These are phyloP conservation scores for Probosciger aterrimus DNA, from an alignment of 2,113 vertebrate genomes.

Conservation along the genomic window DNA sequence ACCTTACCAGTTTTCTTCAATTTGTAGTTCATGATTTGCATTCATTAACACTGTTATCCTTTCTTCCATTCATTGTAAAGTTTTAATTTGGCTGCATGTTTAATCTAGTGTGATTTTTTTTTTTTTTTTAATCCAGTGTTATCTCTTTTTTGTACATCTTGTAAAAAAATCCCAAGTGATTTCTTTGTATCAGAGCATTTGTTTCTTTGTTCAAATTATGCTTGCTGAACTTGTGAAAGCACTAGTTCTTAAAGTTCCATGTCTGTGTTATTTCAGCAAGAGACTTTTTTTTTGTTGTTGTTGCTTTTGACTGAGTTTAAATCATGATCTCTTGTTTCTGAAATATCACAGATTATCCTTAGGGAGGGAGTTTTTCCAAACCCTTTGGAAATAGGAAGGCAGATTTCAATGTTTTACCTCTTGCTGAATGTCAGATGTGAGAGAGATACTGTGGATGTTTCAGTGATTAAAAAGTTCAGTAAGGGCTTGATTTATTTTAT, in stretches of 20 bases:
- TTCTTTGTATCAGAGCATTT: not conserved
- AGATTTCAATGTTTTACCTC: not conserved
- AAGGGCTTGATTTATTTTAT: not conserved
- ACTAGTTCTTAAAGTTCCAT: not conserved
- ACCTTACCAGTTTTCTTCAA: not conserved
- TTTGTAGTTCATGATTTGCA: not conserved
- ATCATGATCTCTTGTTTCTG: not conserved
- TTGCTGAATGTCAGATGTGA: not conserved
- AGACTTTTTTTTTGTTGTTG: not conserved
- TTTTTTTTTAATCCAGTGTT: not conserved
- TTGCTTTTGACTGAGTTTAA: not conserved
- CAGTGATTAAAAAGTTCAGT: not conserved
- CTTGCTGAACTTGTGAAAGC: not conserved
- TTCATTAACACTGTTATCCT: not conserved
- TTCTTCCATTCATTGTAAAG: not conserved
- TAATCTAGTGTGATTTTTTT: not conserved
- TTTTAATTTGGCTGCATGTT: not conserved
- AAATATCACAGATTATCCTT: not conserved
- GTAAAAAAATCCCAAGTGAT: not conserved
- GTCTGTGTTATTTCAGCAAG: not conserved
- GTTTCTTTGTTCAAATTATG: not conserved
- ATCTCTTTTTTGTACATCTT: not conserved
- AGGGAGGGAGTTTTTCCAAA: not conserved
- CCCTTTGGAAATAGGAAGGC: not conserved
- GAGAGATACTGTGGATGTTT: not conserved